Percentiles rank a stretch among this genome's conserved stretches.
These are phyloP conservation scores for Sarcophaga caerulescens DNA, from an alignment of 2,888 invertebrate species.

Conservation along the genomic window DNA sequence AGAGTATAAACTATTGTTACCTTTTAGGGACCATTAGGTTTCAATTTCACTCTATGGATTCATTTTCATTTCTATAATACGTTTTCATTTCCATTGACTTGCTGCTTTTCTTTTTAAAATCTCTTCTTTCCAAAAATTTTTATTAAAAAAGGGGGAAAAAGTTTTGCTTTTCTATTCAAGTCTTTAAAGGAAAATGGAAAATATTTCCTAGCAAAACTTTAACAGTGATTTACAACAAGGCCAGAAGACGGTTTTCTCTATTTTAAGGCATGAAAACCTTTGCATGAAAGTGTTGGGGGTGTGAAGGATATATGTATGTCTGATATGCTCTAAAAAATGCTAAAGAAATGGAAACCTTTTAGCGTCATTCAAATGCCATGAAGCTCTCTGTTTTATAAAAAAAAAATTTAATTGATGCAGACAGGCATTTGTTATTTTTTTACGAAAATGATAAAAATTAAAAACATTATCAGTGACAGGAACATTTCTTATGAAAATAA, in stretches of 20 bases:
- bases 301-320: no score
- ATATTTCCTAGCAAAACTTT: constrained; percentile 8
- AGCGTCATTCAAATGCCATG: no score
- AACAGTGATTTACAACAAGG: not conserved
- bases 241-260: not conserved
- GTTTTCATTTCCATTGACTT: not conserved
- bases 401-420: no score
- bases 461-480: no score
- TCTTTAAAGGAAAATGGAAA: not conserved
- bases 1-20: not conserved
- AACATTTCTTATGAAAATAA: no score
- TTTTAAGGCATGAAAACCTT: not conserved
- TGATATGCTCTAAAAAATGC: no score
- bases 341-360: no score
- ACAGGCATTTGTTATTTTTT: no score
- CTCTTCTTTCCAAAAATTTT: constrained; percentile 31
- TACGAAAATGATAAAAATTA: no score
- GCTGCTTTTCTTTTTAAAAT: not conserved
- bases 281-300: no score
- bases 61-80: not conserved
- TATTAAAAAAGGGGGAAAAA: not conserved
- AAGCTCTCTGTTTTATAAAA: no score
- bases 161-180: not conserved
- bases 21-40: constrained; percentile 46
- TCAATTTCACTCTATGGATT: constrained; percentile 26